These are phyloP conservation scores for Solea solea DNA, from an alignment of 2,113 vertebrate genomes.

Conservation along the genomic window DNA sequence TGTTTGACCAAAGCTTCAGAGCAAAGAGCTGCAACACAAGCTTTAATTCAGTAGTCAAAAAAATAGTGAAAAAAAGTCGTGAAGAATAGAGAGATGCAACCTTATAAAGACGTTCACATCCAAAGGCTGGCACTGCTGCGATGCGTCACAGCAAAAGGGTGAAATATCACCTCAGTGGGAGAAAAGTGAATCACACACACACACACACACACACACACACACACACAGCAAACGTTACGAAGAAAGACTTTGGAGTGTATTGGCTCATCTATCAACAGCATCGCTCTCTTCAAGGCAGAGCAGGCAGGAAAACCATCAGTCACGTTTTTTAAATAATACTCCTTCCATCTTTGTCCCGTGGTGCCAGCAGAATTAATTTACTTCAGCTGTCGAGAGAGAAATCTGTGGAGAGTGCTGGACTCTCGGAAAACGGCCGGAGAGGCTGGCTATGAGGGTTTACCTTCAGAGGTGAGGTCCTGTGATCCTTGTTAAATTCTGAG, in stretches of 20 bases:
- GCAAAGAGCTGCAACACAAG: constrained; percentile 21
- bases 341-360: constrained; percentile 76
- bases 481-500: constrained; percentile 49
- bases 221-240: constrained; percentile 64
- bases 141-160: constrained; percentile 51
- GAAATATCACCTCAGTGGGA: constrained; percentile 71
- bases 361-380: constrained; percentile 70
- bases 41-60: constrained; percentile 37
- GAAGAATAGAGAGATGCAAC: constrained; percentile 46
- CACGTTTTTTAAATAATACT: constrained; percentile 76
- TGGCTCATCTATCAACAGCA: constrained; percentile 74
- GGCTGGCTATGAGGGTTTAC: constrained; percentile 50
- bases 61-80: background rate
- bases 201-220: too few relatives aligned
- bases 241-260: constrained; percentile 69
- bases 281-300: constrained; percentile 63
- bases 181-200: constrained; percentile 73
- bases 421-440: constrained; percentile 42
- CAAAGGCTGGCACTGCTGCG: constrained; percentile 37
- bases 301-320: constrained; percentile 81
- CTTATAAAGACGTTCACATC: constrained; percentile 69
- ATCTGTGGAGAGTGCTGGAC: constrained; percentile 61
- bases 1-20: constrained; percentile 13
- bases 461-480: constrained; percentile 45
- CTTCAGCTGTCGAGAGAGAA: constrained; percentile 77